These are phyloP conservation scores for Odontophorus gujanensis DNA, from an alignment of 2,113 vertebrate species.

Conservation along the genomic window DNA sequence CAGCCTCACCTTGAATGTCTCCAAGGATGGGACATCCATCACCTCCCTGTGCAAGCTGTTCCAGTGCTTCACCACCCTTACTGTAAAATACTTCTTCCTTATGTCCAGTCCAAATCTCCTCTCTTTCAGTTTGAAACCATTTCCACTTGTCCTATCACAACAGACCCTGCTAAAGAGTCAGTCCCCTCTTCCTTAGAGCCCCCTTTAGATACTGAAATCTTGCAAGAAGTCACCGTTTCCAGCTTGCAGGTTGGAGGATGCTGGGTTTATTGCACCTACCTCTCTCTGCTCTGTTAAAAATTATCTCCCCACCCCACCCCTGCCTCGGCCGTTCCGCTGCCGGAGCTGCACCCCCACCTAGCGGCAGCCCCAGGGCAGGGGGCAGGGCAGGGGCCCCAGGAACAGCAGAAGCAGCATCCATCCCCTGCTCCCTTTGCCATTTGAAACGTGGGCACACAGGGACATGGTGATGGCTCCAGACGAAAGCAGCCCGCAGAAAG, in stretches of 20 bases:
- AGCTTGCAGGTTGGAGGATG: accelerated
- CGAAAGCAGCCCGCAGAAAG: background rate
- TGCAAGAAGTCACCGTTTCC: accelerated
- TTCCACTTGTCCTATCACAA: too few species aligned
- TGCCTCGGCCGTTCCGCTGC: background rate
- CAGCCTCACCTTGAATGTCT: background rate
- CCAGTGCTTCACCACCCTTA: background rate
- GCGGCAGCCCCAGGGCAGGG: background rate
- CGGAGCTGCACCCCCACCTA: conserved; percentile 56
- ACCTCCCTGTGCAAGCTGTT: background rate
- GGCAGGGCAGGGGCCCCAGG: background rate
- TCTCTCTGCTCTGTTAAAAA: background rate
- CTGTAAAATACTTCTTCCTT: too few species aligned
- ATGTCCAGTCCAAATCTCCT: too few species aligned
- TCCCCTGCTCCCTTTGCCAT: background rate
- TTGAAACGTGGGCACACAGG: too few species aligned
- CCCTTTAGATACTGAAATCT: background rate
- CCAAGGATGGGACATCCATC: too few species aligned
- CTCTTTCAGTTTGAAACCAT: too few species aligned
- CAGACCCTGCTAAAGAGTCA: too few species aligned
- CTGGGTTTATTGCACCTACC: accelerated
- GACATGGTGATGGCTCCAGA: too few species aligned
- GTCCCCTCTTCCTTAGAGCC: too few species aligned
- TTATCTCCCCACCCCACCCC: too few species aligned
- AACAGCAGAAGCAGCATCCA: accelerated